These are phyloP conservation scores for Pipistrellus nathusii DNA, from an alignment of 2,797 vertebrate species.

Conservation along the genomic window DNA sequence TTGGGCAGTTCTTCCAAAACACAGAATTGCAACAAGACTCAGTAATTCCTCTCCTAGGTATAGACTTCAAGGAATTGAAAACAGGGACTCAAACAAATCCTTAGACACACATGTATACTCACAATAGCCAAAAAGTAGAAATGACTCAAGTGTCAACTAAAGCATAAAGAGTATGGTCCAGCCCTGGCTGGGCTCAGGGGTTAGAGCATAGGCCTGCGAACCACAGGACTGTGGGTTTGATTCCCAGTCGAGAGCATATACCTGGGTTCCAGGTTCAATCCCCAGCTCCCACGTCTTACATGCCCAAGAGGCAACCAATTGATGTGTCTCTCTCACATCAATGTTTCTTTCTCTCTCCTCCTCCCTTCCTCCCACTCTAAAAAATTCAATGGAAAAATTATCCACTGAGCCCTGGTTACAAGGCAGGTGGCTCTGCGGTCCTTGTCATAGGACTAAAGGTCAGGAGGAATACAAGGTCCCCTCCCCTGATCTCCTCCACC, in stretches of 20 bases:
- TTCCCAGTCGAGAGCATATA: background rate
- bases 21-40: background rate
- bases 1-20: background rate
- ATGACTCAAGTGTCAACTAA: background rate
- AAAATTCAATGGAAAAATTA: too few relatives aligned
- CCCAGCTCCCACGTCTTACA: too few relatives aligned
- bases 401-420: background rate
- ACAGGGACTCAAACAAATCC: background rate
- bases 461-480: background rate
- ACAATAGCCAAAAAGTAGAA: background rate
- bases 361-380: background rate
- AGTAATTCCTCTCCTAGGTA: background rate
- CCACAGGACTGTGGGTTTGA: background rate
- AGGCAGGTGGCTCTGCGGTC: background rate
- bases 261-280: background rate
- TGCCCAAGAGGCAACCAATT: background rate
- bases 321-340: background rate
- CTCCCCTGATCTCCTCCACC: background rate
- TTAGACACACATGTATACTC: rapidly evolving
- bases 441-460: background rate
- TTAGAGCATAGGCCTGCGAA: background rate
- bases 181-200: background rate
- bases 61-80: background rate
- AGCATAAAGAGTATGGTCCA: too few relatives aligned
- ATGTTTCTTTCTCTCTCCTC: background rate